Evolutionary conservation across 2,797 vertebrate genomes (phyloP).

Genomic region (Schizopygopsis pylzovi): DNA sequence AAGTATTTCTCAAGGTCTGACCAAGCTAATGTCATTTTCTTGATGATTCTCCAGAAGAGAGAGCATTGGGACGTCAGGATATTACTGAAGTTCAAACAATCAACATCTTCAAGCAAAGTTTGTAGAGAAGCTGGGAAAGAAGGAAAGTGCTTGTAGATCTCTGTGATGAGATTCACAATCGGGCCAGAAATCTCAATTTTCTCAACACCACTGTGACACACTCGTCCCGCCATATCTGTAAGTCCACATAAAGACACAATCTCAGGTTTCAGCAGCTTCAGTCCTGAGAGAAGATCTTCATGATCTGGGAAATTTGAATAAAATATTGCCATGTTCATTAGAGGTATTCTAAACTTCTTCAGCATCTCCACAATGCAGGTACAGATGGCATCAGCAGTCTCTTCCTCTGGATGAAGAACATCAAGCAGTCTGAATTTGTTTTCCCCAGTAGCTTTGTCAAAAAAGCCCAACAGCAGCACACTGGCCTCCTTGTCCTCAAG

Average conservation of each 20-base stretch:
- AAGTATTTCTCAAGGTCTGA: conserved; percentile 67
- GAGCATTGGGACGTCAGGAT: conserved; percentile 55
- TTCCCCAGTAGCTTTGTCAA: conserved; percentile 59
- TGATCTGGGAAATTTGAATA: conserved; percentile 66
- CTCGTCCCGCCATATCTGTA: conserved; percentile 60
- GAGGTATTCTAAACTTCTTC: conserved; percentile 51
- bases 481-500: conserved; percentile 53
- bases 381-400: conserved; percentile 27
- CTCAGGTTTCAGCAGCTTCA: conserved; percentile 60
- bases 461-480: conserved; percentile 73
- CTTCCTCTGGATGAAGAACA: conserved; percentile 57
- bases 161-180: conserved; percentile 65
- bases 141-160: conserved; percentile 66
- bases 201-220: conserved; percentile 65
- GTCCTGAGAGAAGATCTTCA: conserved; percentile 42
- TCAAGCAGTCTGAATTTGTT: conserved; percentile 66
- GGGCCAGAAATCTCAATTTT: conserved; percentile 56
- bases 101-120: conserved; percentile 57
- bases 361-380: conserved; percentile 60
- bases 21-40: conserved; percentile 69
- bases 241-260: conserved; percentile 70
- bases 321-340: conserved; percentile 69
- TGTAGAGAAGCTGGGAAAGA: conserved; percentile 55
- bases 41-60: conserved; percentile 57
- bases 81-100: neutral